Evolutionary conservation across 2,113 vertebrate species (phyloP).

Genomic region (Chinchilla lanigera): DNA sequence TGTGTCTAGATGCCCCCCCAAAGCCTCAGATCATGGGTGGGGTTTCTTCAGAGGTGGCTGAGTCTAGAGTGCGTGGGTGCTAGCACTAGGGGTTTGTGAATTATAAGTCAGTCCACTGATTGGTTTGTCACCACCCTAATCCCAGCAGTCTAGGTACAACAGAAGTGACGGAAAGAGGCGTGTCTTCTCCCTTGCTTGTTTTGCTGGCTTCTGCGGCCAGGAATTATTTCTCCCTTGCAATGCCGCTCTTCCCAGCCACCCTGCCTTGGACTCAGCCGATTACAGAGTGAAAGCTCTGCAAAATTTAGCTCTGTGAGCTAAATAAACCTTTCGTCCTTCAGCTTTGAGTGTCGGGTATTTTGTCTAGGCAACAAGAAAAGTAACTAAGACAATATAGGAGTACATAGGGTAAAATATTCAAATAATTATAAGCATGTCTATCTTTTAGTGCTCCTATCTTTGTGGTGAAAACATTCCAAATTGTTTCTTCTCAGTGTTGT

Average conservation of each 20-base stretch:
- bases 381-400: not conserved
- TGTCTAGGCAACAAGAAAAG: not conserved
- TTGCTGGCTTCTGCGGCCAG: not conserved
- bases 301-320: not conserved
- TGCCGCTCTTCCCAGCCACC: not conserved
- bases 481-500: no score
- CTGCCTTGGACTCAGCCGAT: not conserved
- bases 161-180: not conserved
- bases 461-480: no score
- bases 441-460: not conserved
- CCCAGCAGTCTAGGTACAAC: not conserved
- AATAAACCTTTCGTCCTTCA: not conserved
- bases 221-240: not conserved
- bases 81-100: not conserved
- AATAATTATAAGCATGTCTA: not conserved
- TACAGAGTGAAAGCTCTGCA: not conserved
- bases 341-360: not conserved
- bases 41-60: not conserved
- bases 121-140: not conserved
- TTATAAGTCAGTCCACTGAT: not conserved
- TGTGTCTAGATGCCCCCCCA: not conserved
- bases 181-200: not conserved
- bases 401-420: not conserved
- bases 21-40: not conserved
- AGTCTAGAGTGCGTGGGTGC: not conserved